Conservation (phyloP, 2,888 invertebrate genomes). For the Rotaria sp. region DNA sequence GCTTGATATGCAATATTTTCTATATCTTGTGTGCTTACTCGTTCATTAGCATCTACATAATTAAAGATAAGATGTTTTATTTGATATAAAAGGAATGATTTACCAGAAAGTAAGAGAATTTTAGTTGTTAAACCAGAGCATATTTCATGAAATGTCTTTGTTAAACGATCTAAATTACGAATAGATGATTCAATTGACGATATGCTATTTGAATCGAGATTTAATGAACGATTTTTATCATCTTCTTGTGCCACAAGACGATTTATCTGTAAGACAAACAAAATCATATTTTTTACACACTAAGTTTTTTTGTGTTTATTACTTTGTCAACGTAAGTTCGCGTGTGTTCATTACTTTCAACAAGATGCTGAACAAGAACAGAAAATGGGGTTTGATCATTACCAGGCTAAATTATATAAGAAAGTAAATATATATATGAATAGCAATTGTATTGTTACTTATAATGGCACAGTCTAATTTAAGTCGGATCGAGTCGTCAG, state of each 20-base stretch:
- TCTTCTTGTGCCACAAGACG: constrained; percentile 18
- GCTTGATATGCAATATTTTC: constrained; percentile 68
- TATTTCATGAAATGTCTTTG: constrained; percentile 10
- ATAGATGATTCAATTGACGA: background rate
- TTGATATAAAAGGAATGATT: background rate
- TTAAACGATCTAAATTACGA: background rate
- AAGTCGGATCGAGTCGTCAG: too few relatives aligned
- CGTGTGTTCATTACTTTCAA: constrained; percentile 23
- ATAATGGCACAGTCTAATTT: too few relatives aligned
- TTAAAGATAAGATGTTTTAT: background rate
- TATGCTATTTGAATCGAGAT: background rate
- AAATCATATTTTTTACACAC: too few relatives aligned
- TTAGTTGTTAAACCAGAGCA: constrained; percentile 7
- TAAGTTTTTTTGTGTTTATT: background rate
- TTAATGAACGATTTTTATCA: background rate
- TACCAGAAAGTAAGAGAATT: constrained; percentile 20
- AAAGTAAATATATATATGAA: background rate
- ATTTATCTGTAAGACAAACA: background rate
- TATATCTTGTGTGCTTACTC: constrained; percentile 53
- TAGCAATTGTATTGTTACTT: too few relatives aligned
- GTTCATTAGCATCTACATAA: constrained; percentile 53
- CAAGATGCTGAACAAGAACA: background rate
- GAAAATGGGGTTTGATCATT: constrained; percentile 50
- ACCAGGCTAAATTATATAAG: constrained; percentile 47
- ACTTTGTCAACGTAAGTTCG: background rate